These are phyloP conservation scores for Ovis canadensis DNA, from an alignment of 2,113 vertebrate species.

Conservation along the genomic window DNA sequence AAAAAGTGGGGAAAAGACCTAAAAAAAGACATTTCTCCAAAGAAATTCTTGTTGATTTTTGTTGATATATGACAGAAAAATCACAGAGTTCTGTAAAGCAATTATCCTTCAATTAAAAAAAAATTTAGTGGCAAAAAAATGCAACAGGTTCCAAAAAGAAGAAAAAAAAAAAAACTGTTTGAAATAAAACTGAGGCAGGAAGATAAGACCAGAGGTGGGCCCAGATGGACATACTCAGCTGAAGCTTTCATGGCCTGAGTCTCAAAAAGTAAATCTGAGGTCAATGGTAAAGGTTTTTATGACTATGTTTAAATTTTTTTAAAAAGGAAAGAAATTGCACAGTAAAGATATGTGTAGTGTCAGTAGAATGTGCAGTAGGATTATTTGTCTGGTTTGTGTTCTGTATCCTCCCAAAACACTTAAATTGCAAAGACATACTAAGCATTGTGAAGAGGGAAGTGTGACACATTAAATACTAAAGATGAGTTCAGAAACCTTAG, in stretches of 20 bases:
- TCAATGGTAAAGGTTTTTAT: not conserved
- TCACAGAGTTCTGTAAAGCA: not conserved
- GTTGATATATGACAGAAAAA: not conserved
- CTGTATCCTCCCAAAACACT: not conserved
- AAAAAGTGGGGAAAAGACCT: not conserved
- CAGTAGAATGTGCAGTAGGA: not conserved
- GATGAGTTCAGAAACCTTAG: not conserved
- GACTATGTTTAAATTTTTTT: not conserved
- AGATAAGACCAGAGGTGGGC: not conserved
- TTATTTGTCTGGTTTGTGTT: not conserved
- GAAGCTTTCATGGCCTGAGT: not conserved
- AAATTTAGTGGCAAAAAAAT: not conserved
- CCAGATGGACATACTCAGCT: not conserved
- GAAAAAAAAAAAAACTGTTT: not conserved
- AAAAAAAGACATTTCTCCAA: not conserved
- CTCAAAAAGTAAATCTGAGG: not conserved
- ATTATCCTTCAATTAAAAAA: not conserved
- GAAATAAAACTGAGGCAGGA: not conserved
- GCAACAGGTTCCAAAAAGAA: not conserved
- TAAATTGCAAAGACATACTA: not conserved
- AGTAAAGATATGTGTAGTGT: not conserved
- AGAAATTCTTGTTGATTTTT: not conserved
- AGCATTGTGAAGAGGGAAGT: not conserved
- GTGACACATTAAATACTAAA: not conserved
- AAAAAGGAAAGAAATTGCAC: not conserved